Percentiles rank a stretch among this genome's conserved stretches.
Evolutionary conservation across 2,797 vertebrate species (phyloP).

Genomic region (Lagocephalus sceleratus): DNA sequence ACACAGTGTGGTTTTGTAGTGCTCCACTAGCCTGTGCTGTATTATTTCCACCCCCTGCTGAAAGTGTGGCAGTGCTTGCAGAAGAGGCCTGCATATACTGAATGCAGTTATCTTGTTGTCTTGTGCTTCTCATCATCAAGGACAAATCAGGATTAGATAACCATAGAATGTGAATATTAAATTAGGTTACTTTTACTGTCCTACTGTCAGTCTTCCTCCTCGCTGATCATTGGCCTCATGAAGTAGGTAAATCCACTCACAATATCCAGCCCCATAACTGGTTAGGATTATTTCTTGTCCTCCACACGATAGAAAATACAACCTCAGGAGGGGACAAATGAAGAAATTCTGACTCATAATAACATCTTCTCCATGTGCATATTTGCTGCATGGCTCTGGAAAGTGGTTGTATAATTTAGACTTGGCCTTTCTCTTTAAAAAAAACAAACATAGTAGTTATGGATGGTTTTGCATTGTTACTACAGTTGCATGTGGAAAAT

Average conservation of each 20-base stretch:
- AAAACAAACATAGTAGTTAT: slow-evolving; percentile 62
- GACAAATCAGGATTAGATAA: no score
- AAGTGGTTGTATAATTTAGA: slow-evolving; percentile 75
- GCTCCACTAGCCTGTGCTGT: slow-evolving; percentile 16
- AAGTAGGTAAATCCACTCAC: slow-evolving; percentile 25
- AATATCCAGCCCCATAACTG: slow-evolving; percentile 44
- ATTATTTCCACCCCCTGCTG: slow-evolving; percentile 43
- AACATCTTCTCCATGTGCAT: slow-evolving; percentile 57
- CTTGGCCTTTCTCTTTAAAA: slow-evolving; percentile 48
- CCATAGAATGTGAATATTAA: no score
- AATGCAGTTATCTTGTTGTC: slow-evolving; percentile 52
- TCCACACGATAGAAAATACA: slow-evolving; percentile 61
- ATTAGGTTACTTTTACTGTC: no score
- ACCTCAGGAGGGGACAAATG: slow-evolving; percentile 43
- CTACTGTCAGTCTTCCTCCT: no score
- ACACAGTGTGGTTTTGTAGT: background rate
- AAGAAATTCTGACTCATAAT: slow-evolving; percentile 55
- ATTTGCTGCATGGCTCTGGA: slow-evolving; percentile 61
- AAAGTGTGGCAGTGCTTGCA: slow-evolving; percentile 43
- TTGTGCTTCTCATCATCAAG: slow-evolving; percentile 43
- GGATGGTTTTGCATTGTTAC: slow-evolving; percentile 73
- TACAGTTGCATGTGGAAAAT: slow-evolving; percentile 62
- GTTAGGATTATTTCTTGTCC: slow-evolving; percentile 53
- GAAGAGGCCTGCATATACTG: slow-evolving; percentile 49
- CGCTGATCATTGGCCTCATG: slow-evolving; percentile 52